Conservation (phyloP, 2,888 invertebrate species). For the Drosophila incognita region DNA sequence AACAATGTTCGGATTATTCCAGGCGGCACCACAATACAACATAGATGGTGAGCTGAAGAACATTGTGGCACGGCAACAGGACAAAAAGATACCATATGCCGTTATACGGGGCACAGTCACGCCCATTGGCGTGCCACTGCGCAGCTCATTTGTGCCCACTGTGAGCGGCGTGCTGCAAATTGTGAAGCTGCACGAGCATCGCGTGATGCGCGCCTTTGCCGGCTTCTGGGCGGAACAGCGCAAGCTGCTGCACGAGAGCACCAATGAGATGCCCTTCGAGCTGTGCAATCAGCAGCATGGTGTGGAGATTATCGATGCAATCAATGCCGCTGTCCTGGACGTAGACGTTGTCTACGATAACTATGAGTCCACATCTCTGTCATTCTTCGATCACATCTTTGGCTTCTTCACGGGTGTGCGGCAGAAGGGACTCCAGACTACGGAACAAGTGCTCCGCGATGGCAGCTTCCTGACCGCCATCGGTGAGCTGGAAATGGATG, state of each 20-base stretch:
- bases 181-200: constrained; percentile 91
- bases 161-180: constrained; percentile 92
- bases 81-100: constrained; percentile 90
- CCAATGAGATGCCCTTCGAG: constrained; percentile 92
- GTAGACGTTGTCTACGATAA: constrained; percentile 92
- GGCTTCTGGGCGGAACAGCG: constrained; percentile 95
- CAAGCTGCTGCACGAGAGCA: constrained; percentile 91
- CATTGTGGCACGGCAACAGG: constrained; percentile 87
- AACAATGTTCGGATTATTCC: constrained; percentile 23
- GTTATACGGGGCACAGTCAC: constrained; percentile 91
- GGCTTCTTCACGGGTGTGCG: constrained; percentile 94
- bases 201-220: constrained; percentile 92
- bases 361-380: constrained; percentile 91
- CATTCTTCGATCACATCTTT: constrained; percentile 92
- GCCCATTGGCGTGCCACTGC: constrained; percentile 91
- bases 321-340: constrained; percentile 89
- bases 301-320: constrained; percentile 91
- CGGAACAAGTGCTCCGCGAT: constrained; percentile 93
- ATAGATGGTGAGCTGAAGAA: constrained; percentile 88
- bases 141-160: constrained; percentile 90
- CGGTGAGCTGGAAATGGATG: constrained; percentile 90
- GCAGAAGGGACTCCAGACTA: constrained; percentile 93
- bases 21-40: constrained; percentile 90
- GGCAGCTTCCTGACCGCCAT: constrained; percentile 92
- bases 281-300: constrained; percentile 87